These are phyloP conservation scores for Oxytorus armatus DNA, from an alignment of 2,888 invertebrate species.

Conservation along the genomic window DNA sequence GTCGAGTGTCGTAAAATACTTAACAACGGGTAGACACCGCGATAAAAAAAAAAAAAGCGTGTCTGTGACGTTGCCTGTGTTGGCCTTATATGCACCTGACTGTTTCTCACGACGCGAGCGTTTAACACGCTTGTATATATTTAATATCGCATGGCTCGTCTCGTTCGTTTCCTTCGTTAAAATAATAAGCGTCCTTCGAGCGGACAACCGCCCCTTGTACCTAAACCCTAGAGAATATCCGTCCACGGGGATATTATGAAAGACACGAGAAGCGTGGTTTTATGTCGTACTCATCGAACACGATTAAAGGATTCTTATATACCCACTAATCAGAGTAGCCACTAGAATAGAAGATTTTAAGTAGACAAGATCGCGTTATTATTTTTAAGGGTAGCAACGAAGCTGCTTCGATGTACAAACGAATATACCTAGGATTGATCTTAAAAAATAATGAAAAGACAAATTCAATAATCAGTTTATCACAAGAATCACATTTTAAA, in stretches of 20 bases:
- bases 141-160: slow-evolving; percentile 72
- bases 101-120: slow-evolving; percentile 79
- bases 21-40: slow-evolving; percentile 23
- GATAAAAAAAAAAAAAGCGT: slow-evolving; percentile 13
- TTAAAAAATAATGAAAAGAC: neutral
- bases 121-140: slow-evolving; percentile 77
- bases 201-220: slow-evolving; percentile 40
- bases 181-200: slow-evolving; percentile 75
- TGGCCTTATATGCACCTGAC: slow-evolving; percentile 78
- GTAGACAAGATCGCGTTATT: neutral
- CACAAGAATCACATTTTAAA: no score
- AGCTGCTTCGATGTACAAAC: neutral
- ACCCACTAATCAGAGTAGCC: neutral
- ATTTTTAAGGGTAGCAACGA: neutral
- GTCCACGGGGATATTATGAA: slow-evolving; percentile 51
- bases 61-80: slow-evolving; percentile 36
- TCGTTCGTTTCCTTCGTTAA: slow-evolving; percentile 72
- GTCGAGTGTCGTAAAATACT: slow-evolving; percentile 52
- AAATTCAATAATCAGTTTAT: no score
- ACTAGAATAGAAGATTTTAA: neutral
- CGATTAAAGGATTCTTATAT: slow-evolving; percentile 47
- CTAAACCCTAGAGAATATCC: slow-evolving; percentile 28
- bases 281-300: slow-evolving; percentile 41
- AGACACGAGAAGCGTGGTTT: slow-evolving; percentile 34
- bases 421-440: neutral